These are phyloP conservation scores for Stegodyphus mimosarum DNA, from an alignment of 1,140 invertebrate genomes.

Conservation along the genomic window DNA sequence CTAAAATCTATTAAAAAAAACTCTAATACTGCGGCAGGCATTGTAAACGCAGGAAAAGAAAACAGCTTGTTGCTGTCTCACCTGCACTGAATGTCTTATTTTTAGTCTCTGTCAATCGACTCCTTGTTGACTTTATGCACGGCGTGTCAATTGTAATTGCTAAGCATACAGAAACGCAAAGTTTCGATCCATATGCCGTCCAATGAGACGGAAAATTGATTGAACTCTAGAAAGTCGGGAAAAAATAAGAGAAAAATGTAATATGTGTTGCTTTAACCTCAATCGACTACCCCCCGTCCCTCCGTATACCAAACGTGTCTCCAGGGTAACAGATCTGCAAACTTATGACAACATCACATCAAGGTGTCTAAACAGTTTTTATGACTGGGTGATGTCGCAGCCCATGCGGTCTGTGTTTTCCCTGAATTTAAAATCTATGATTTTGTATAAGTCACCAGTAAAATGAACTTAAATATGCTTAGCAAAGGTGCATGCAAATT, in stretches of 20 bases:
- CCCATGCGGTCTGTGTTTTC: too few relatives aligned
- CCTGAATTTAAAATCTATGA: too few relatives aligned
- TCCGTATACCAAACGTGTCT: constrained; percentile 9
- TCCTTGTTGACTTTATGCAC: not conserved
- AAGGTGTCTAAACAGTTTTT: not conserved
- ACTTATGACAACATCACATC: constrained; percentile 15
- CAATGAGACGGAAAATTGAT: constrained; percentile 21
- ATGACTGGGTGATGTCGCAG: too few relatives aligned
- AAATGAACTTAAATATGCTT: too few relatives aligned
- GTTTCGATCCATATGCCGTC: not conserved
- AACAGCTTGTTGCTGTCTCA: too few relatives aligned
- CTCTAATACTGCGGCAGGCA: too few relatives aligned
- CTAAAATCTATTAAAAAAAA: too few relatives aligned
- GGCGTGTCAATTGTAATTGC: not conserved
- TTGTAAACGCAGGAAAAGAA: too few relatives aligned
- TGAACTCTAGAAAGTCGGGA: constrained; percentile 8
- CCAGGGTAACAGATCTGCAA: constrained; percentile 40
- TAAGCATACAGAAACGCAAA: not conserved
- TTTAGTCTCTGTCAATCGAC: too few relatives aligned
- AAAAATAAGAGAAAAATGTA: not conserved
- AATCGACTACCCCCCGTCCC: not conserved
- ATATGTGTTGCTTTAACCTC: not conserved
- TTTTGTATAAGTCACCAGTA: too few relatives aligned
- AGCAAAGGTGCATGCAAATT: too few relatives aligned
- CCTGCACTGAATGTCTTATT: too few relatives aligned